These are phyloP conservation scores for Cotesia typhae DNA, from an alignment of 1,140 invertebrate genomes.

Conservation along the genomic window DNA sequence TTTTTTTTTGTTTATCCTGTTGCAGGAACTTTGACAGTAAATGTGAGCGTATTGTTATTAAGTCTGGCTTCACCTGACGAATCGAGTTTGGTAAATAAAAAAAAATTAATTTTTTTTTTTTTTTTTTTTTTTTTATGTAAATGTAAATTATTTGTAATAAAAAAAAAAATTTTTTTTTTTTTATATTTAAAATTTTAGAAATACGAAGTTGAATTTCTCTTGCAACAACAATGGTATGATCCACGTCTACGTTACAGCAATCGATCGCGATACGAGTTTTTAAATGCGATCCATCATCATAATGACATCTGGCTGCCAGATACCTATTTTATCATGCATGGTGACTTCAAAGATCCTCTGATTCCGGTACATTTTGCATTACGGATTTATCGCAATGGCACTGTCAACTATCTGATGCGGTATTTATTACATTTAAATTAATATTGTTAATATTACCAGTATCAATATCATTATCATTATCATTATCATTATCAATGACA, in stretches of 20 bases:
- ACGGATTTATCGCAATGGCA: conserved; percentile 89
- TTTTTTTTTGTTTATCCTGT: conserved; percentile 51
- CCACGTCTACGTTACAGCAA: conserved; percentile 85
- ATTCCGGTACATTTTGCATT: conserved; percentile 91
- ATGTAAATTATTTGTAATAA: no score
- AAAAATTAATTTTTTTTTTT: conserved; percentile 23
- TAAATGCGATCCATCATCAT: conserved; percentile 91
- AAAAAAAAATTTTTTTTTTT: no score
- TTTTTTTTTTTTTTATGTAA: conserved; percentile 32
- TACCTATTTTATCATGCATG: conserved; percentile 95
- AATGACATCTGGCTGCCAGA: conserved; percentile 91
- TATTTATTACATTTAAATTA: conserved; percentile 53
- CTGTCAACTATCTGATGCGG: conserved; percentile 92
- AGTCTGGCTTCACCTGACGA: conserved; percentile 94
- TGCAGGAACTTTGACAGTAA: conserved; percentile 88
- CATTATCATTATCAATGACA: no score
- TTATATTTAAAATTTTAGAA: conserved; percentile 70
- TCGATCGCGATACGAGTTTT: conserved; percentile 82
- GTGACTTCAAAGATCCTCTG: conserved; percentile 90
- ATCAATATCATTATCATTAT: no score
- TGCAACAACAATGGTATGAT: conserved; percentile 92
- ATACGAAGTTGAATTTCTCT: conserved; percentile 93
- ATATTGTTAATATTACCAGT: not conserved
- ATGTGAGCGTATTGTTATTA: conserved; percentile 90
- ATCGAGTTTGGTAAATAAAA: conserved; percentile 86